Evolutionary conservation across 2,797 vertebrate genomes (phyloP).

Genomic region (Nannoperca australis): DNA sequence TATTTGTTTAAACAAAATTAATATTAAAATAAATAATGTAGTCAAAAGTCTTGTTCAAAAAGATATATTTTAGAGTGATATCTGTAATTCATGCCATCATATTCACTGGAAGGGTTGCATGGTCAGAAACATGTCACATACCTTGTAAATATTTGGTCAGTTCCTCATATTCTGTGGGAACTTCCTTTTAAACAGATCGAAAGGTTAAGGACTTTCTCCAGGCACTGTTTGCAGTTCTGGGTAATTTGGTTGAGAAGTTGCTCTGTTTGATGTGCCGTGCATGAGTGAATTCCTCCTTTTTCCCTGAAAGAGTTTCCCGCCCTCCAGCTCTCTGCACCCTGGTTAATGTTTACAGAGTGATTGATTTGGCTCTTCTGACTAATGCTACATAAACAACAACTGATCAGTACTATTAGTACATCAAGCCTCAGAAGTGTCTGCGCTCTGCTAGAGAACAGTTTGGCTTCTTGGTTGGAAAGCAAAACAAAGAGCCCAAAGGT

Average conservation of each 20-base stretch:
- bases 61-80: background rate
- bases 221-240: conserved; percentile 32
- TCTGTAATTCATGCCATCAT: background rate
- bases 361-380: conserved; percentile 67
- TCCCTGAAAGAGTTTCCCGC: conserved; percentile 59
- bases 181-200: conserved; percentile 24
- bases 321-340: conserved; percentile 49
- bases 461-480: conserved; percentile 57
- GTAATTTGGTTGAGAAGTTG: conserved; percentile 35
- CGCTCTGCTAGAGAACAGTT: conserved; percentile 60
- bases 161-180: conserved; percentile 19
- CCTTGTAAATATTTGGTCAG: conserved; percentile 28
- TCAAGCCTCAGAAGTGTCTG: conserved; percentile 47
- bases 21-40: background rate
- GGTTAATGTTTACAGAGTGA: conserved; percentile 76
- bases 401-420: conserved; percentile 68
- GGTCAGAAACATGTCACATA: background rate
- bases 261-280: conserved; percentile 40
- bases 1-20: background rate
- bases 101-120: background rate
- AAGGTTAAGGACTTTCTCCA: conserved; percentile 36
- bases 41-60: background rate
- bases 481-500: conserved; percentile 56
- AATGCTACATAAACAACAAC: conserved; percentile 76
- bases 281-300: conserved; percentile 53